Evolutionary conservation across 1,140 invertebrate species (phyloP).

Genomic region (Drosophila ohnishii): DNA sequence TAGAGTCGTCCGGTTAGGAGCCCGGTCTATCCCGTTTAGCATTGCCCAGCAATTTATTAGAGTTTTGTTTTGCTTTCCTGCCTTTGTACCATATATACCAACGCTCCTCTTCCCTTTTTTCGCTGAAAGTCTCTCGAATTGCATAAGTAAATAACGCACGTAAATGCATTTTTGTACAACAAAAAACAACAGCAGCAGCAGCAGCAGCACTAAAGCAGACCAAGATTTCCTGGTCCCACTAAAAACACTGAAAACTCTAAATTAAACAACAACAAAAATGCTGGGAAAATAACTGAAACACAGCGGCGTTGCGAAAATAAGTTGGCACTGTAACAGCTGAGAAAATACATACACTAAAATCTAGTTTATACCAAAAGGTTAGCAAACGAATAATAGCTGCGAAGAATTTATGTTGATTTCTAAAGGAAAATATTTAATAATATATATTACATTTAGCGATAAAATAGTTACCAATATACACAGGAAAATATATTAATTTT

Average conservation of each 20-base stretch:
- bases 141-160: constrained; percentile 78
- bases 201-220: constrained; percentile 1
- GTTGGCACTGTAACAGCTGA: constrained; percentile 13
- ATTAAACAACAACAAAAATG: constrained; percentile 55
- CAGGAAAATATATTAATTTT: too few relatives aligned
- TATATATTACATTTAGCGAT: not conserved
- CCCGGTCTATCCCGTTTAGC: constrained; percentile 62
- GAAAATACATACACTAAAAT: constrained; percentile 13
- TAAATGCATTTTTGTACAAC: constrained; percentile 67
- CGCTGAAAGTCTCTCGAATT: constrained; percentile 38
- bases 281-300: constrained; percentile 13
- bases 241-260: constrained; percentile 51
- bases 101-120: not conserved
- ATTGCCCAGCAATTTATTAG: constrained; percentile 72
- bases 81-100: not conserved
- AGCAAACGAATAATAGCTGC: not conserved
- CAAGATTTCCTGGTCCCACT: constrained; percentile 27
- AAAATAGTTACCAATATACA: not conserved
- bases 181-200: constrained; percentile 19
- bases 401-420: not conserved
- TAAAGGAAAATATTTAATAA: not conserved
- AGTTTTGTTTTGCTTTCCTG: constrained; percentile 58
- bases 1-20: constrained; percentile 55
- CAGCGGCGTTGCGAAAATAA: constrained; percentile 21
- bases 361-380: not conserved